Evolutionary conservation across 2,888 invertebrate species (phyloP).

Genomic region (Macaria liturata): DNA sequence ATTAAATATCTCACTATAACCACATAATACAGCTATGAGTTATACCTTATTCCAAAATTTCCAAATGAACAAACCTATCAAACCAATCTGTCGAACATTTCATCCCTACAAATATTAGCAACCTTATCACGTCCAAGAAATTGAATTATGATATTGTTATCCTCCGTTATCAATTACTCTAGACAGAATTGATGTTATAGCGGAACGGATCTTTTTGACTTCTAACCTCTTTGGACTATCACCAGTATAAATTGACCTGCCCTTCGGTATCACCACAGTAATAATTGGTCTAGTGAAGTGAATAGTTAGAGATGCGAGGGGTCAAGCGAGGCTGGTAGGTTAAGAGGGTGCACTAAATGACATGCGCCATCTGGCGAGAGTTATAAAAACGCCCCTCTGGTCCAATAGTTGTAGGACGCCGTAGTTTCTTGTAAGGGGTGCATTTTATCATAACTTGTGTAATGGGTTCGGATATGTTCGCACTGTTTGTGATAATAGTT

Average conservation of each 20-base stretch:
- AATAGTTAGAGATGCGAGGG: constrained; percentile 31
- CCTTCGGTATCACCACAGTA: constrained; percentile 16
- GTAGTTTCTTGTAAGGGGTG: constrained; percentile 74
- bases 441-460: constrained; percentile 41
- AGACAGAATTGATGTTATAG: constrained; percentile 70
- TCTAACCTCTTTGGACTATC: constrained; percentile 61
- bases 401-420: constrained; percentile 66
- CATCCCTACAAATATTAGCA: neutral
- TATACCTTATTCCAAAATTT: too few relatives aligned
- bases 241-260: constrained; percentile 48
- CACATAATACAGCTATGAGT: too few relatives aligned
- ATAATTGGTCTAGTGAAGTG: constrained; percentile 12
- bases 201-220: constrained; percentile 75
- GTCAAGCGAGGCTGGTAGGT: constrained; percentile 41
- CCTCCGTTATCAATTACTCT: constrained; percentile 67
- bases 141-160: constrained; percentile 75
- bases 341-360: constrained; percentile 72
- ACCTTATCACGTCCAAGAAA: constrained; percentile 40
- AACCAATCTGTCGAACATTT: too few relatives aligned
- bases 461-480: constrained; percentile 13
- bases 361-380: constrained; percentile 75
- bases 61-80: too few relatives aligned
- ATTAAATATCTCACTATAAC: too few relatives aligned
- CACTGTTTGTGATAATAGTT: neutral
- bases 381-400: constrained; percentile 77